These are phyloP conservation scores for Psilopsiagon aurifrons DNA, from an alignment of 2,113 vertebrate species.

Conservation along the genomic window DNA sequence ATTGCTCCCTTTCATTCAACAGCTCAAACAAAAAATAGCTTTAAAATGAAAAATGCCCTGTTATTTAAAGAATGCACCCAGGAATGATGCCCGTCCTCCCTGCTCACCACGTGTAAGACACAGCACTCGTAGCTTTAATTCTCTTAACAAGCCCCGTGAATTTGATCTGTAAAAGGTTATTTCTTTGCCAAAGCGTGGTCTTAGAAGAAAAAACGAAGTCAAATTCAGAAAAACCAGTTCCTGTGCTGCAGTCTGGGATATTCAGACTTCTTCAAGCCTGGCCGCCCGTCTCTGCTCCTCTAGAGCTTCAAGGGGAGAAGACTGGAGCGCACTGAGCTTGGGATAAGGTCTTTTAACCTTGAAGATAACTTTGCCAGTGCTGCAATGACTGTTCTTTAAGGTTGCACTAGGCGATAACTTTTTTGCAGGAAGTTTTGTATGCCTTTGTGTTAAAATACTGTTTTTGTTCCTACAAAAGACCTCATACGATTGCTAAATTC, in stretches of 20 bases:
- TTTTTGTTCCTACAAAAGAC: neutral
- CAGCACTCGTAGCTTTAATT: neutral
- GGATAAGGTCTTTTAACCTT: neutral
- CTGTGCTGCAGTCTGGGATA: neutral
- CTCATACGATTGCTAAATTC: neutral
- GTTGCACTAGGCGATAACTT: neutral
- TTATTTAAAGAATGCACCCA: neutral
- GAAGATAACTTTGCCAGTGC: neutral
- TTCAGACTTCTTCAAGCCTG: neutral
- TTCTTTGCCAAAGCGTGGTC: neutral
- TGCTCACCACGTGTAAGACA: neutral
- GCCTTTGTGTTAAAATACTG: neutral
- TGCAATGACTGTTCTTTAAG: neutral
- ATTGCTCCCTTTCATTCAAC: neutral
- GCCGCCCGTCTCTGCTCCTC: neutral
- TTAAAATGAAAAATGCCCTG: neutral
- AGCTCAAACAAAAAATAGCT: neutral
- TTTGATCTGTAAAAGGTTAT: neutral
- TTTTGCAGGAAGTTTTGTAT: conserved; percentile 20
- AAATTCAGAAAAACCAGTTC: neutral
- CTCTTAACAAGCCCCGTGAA: neutral
- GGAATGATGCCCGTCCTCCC: neutral
- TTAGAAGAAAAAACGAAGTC: neutral
- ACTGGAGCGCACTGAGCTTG: neutral
- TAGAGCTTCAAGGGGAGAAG: neutral